phyloP scores from a whole-genome alignment of 2,888 invertebrate species.

The Chymomyza caudatula region DNA sequence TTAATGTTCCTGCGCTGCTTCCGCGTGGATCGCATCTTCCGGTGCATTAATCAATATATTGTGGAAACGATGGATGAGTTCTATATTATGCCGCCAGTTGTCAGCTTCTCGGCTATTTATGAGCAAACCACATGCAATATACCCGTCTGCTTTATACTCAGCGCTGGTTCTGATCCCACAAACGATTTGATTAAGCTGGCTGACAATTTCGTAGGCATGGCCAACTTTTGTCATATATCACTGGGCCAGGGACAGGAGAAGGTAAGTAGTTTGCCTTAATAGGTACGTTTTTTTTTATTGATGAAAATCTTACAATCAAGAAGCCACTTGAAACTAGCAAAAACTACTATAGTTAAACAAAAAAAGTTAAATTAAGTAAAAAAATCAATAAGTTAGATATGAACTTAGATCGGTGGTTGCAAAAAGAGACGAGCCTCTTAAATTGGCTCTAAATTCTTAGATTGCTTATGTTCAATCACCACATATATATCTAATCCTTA shows the following conservation, averaged over 20 bases:
- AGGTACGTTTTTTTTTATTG: background rate
- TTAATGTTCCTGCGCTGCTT: conserved; percentile 93
- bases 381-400: too few species aligned
- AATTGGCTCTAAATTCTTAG: too few species aligned
- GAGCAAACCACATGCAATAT: conserved; percentile 90
- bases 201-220: conserved; percentile 84
- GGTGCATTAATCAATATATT: conserved; percentile 91
- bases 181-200: conserved; percentile 90
- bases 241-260: conserved; percentile 96
- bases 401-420: too few species aligned
- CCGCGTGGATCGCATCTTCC: conserved; percentile 91
- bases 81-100: conserved; percentile 91
- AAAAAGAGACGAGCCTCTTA: too few species aligned
- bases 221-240: conserved; percentile 91
- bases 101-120: conserved; percentile 88
- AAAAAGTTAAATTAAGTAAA: too few species aligned
- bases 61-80: conserved; percentile 90
- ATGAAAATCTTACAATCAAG: too few species aligned
- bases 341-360: too few species aligned
- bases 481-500: conserved; percentile 67
- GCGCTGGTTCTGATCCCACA: conserved; percentile 96
- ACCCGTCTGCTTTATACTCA: conserved; percentile 94
- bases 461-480: too few species aligned
- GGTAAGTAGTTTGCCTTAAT: conserved; percentile 78
- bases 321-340: too few species aligned